Evolutionary conservation across 1,140 invertebrate species (phyloP), one percentile per base, ranked within the genome.

Genomic region (Lepidotrigona ventralis): DNA sequence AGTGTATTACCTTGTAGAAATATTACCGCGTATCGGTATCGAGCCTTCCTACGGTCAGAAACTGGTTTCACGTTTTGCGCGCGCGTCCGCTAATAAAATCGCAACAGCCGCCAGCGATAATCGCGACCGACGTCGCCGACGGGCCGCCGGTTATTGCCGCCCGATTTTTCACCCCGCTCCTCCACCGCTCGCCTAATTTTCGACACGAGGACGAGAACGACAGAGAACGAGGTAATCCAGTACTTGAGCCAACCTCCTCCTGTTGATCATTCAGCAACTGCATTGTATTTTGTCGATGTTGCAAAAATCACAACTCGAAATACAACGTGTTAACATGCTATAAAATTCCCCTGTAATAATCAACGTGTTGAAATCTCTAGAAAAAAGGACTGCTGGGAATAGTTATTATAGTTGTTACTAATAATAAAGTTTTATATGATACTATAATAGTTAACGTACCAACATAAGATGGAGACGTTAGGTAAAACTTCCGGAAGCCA

Each of bases 1-100:
- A 82, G 72, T 76, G 80, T 76, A 82, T 82, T 82, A 76, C 80
- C 80, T 82, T 82, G 73, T 82, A 76, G 80, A 82, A 82, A 76
- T 82, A 82, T 82, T 69, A 54, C 60, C 64, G 56, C 39, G 64
- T 82, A 69, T 82, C 79, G 60, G 60, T 66, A 81, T 75, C 80
- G 72, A 12, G n/a, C 64, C 29, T 81, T 81, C 80, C 80, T 69
- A 54, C 39, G n/a, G 73, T n/a, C 63, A 66, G 73, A 76, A 82
- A 82, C 80, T 82, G 80, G 80, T 82, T 82, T 76, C 80, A 11
- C 80, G 72, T 81, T 76, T 68, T 46, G 71, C 63, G 17, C 58
- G 29, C 69, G 72, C 71, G 60, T 76, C 33, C 63, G 54, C 73
- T 68, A 76, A 82, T 82, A 81, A 81, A 81, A 82, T 82, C 63